Percentiles rank a stretch among this genome's conserved stretches.
Evolutionary conservation across 1,140 invertebrate species (phyloP).

Genomic region (Dryas iulia): DNA sequence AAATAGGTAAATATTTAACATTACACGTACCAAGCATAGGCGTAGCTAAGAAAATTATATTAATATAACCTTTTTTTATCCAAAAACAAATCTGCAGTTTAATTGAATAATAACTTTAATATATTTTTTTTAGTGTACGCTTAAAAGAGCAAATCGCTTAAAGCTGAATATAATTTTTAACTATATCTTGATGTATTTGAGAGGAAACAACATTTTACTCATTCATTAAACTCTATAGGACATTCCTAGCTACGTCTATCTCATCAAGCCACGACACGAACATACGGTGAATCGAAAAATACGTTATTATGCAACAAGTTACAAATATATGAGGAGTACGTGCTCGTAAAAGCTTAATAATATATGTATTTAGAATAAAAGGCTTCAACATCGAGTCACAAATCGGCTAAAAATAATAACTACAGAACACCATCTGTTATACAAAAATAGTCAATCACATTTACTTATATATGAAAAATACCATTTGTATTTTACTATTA

Average conservation of each 20-base stretch:
- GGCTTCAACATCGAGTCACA: not conserved
- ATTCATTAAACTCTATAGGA: not conserved
- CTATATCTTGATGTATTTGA: not conserved
- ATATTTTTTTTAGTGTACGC: not conserved
- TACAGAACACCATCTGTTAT: not conserved
- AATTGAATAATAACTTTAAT: not conserved
- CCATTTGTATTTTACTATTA: not conserved
- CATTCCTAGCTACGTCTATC: conserved; percentile 10
- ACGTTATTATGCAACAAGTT: conserved; percentile 75
- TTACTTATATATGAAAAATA: not conserved
- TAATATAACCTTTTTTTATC: not conserved
- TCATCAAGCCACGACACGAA: conserved; percentile 60
- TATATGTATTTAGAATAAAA: conserved; percentile 5
- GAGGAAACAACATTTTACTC: not conserved
- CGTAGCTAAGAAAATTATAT: conserved; percentile 1
- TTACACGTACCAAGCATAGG: conserved; percentile 42
- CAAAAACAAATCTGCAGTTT: not conserved
- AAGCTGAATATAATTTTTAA: not conserved
- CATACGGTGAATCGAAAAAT: conserved; percentile 52
- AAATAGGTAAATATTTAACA: conserved; percentile 45
- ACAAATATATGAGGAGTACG: conserved; percentile 44
- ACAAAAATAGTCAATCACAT: not conserved
- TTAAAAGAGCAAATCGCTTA: not conserved
- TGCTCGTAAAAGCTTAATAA: conserved; percentile 55
- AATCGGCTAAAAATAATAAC: conserved; percentile 9